Evolutionary conservation across 2,113 vertebrate genomes (phyloP).

Genomic region (Cololabis saira): DNA sequence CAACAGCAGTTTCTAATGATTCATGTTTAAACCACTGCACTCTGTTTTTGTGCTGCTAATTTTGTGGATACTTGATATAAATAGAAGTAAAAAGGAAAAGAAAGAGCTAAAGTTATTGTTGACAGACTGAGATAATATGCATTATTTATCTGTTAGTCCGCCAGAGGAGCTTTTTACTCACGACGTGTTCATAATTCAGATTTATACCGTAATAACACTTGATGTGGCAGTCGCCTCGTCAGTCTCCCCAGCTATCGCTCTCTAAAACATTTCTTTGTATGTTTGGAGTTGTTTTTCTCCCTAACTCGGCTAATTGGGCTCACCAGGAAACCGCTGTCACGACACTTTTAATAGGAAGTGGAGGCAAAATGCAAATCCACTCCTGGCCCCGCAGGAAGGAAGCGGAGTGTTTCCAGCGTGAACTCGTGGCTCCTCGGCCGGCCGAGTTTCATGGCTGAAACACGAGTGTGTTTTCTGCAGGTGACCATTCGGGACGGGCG

Average conservation of each 20-base stretch:
- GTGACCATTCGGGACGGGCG: conserved; percentile 93
- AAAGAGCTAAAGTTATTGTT: too few species aligned
- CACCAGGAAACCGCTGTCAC: conserved; percentile 53
- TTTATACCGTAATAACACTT: too few species aligned
- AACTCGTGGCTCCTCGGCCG: conserved; percentile 32
- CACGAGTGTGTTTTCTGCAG: conserved; percentile 74
- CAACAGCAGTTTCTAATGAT: neutral
- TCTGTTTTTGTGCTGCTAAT: too few species aligned
- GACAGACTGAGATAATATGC: too few species aligned
- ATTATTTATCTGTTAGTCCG: neutral
- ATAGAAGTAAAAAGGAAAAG: too few species aligned
- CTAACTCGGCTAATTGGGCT: conserved; percentile 53
- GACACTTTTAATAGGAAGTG: conserved; percentile 59
- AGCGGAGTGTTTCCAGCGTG: conserved; percentile 39
- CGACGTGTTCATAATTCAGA: neutral
- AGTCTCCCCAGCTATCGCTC: too few species aligned
- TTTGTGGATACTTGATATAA: too few species aligned
- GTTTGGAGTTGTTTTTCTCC: conserved; percentile 40
- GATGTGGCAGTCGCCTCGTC: too few species aligned
- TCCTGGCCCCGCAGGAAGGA: conserved; percentile 51
- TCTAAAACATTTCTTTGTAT: neutral
- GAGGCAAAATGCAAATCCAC: conserved; percentile 45
- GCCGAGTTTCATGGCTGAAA: too few species aligned
- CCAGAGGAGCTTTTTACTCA: neutral
- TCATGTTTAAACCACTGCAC: too few species aligned